Conservation (phyloP, 2,888 invertebrate genomes). For the Diogma glabrata region DNA sequence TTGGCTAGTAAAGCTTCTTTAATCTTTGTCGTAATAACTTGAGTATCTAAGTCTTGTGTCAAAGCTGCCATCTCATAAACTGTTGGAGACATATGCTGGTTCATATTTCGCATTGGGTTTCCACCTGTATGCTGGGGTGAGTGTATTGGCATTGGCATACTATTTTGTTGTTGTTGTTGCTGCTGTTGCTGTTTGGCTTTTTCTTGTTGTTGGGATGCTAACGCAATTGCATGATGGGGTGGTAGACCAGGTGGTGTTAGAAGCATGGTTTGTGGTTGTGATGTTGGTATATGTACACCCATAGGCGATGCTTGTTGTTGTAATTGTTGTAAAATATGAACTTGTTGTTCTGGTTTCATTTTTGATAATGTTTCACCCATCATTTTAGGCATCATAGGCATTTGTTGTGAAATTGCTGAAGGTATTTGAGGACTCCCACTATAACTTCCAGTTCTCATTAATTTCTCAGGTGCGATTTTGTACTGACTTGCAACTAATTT, state of each 20-base stretch:
- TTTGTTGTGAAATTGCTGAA: constrained; percentile 55
- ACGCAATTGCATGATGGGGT: constrained; percentile 53
- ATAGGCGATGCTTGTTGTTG: constrained; percentile 36
- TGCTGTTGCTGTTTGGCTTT: constrained; percentile 33
- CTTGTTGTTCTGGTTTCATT: constrained; percentile 56
- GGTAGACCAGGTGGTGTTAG: constrained; percentile 66
- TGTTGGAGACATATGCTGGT: constrained; percentile 83
- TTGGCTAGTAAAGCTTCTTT: constrained; percentile 93
- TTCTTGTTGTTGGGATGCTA: neutral
- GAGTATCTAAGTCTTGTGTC: constrained; percentile 92
- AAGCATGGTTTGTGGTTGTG: constrained; percentile 44
- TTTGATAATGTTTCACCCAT: constrained; percentile 56
- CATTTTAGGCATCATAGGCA: constrained; percentile 70
- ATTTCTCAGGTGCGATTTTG: constrained; percentile 94
- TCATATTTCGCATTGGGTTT: constrained; percentile 58
- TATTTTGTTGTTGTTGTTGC: constrained; percentile 45
- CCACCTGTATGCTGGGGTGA: constrained; percentile 52
- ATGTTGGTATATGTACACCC: constrained; percentile 31
- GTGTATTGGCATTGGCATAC: constrained; percentile 45
- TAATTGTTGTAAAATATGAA: constrained; percentile 44
- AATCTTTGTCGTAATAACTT: constrained; percentile 90
- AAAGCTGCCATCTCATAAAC: constrained; percentile 96
- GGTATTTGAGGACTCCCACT: constrained; percentile 69
- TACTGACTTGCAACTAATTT: constrained; percentile 94
- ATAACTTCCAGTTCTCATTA: constrained; percentile 92